Evolutionary conservation across 2,888 invertebrate genomes (phyloP), one percentile per base, ranked within the genome.

Genomic region (Gymnoscelis rufifasciata): DNA sequence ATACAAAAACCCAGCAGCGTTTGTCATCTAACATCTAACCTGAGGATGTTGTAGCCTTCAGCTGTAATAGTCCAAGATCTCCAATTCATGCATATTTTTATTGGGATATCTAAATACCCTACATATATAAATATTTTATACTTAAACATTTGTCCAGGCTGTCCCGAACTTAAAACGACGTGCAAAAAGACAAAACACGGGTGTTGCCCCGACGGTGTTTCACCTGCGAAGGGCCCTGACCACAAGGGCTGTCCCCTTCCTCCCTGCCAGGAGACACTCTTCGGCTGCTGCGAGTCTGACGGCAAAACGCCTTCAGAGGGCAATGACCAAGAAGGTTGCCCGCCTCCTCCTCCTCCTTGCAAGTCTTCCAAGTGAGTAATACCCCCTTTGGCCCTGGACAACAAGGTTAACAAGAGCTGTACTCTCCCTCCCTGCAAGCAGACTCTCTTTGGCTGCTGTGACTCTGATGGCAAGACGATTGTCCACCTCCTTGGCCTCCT

Each of bases 391-490:
- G 96, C 7, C 88, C 91, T 0, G 87, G 92, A 8, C 74, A 90
- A n/a, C n/a, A n/a, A n/a, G n/a, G n/a, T n/a, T n/a, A n/a, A n/a
- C 49, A 84, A 92, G 64, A 97, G 94, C 1, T 98, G 98, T 69
- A 95, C 95, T 0, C 77, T 89, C 28, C 86, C 91, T 0, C 89
- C 90, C 7, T 97, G 97, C 68, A 90, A 90, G 0, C 93, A 93
- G 64, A 93, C 94, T 0, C 83, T 97, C 5, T 97, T 93, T 66
- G 97, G 97, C 1, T 97, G 97, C 71, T 97, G 97, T 66, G 46
- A 53, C 10, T 90, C 91, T 7, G 96, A 97, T 74, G 92, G 93
- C 35, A 89, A 90, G 57, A 94, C 93, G 97, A 96, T 8, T 99
- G 98, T 70, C 93, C 93, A 8, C 91, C 91, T 7, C 91, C 92